Evolutionary conservation across 2,888 invertebrate genomes (phyloP).

Genomic region (Dilophus febrilis): DNA sequence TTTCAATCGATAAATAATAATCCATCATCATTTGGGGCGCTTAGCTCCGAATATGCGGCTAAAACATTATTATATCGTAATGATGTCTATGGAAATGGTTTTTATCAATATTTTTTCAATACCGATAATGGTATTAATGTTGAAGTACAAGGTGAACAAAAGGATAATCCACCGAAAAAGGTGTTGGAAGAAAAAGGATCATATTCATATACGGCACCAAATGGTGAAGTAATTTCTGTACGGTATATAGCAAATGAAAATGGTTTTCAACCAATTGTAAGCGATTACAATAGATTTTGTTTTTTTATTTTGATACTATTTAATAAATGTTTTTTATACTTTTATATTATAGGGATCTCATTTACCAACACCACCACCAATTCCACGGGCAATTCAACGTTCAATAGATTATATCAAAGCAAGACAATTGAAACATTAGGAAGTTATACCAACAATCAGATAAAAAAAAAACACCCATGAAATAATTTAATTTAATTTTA

Average conservation of each 20-base stretch:
- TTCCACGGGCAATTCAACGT: constrained; percentile 44
- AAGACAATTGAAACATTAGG: no score
- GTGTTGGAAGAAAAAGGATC: constrained; percentile 33
- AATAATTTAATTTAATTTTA: no score
- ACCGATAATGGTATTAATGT: constrained; percentile 45
- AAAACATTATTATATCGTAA: constrained; percentile 27
- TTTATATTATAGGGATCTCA: constrained; percentile 30
- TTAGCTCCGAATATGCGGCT: constrained; percentile 13
- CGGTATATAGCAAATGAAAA: constrained; percentile 49
- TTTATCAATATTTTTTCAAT: constrained; percentile 33
- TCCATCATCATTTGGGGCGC: background rate
- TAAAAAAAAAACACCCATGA: no score
- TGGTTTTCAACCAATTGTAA: constrained; percentile 41
- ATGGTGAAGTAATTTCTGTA: constrained; percentile 40
- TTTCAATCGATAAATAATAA: background rate
- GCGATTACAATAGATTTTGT: constrained; percentile 6
- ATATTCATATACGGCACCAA: constrained; percentile 39
- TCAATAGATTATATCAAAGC: constrained; percentile 32
- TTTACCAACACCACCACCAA: constrained; percentile 47
- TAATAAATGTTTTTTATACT: background rate
- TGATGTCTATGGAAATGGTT: constrained; percentile 32
- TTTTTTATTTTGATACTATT: background rate
- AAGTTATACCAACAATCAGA: no score
- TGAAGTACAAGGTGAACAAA: constrained; percentile 38
- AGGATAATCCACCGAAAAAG: constrained; percentile 28